Conservation (phyloP, 2,888 invertebrate species). For the Archaeoteleia sp. region DNA sequence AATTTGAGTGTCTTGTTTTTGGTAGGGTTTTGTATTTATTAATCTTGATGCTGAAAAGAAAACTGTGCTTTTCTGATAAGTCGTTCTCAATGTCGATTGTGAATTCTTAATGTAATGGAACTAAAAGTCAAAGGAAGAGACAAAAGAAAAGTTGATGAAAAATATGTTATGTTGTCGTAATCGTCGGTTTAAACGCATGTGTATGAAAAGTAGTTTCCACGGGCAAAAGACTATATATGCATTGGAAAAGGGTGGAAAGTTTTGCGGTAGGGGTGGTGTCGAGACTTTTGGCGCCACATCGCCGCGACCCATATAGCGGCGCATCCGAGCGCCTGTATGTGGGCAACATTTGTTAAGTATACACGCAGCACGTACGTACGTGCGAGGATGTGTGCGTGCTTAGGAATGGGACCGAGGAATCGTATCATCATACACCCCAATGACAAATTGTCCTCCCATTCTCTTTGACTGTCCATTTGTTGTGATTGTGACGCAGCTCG, state of each 20-base stretch:
- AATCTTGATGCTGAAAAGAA: too few relatives aligned
- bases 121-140: background rate
- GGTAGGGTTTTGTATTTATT: too few relatives aligned
- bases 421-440: conserved; percentile 18
- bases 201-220: conserved; percentile 16
- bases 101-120: conserved; percentile 9
- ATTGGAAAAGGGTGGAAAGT: conserved; percentile 49
- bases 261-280: conserved; percentile 54
- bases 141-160: conserved; percentile 32
- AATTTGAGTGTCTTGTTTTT: too few relatives aligned
- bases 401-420: conserved; percentile 17
- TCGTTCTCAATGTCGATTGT: too few relatives aligned
- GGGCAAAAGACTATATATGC: conserved; percentile 26
- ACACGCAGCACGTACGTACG: conserved; percentile 14
- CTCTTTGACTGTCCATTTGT: conserved; percentile 28
- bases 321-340: conserved; percentile 36
- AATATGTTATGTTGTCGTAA: conserved; percentile 33
- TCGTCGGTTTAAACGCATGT: conserved; percentile 19
- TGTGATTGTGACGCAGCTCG: conserved; percentile 23
- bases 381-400: conserved; percentile 9
- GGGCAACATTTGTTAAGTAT: conserved; percentile 24
- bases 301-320: conserved; percentile 69
- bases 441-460: conserved; percentile 25
- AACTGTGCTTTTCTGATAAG: too few relatives aligned
- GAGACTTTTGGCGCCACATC: conserved; percentile 69